Evolutionary conservation across 2,797 vertebrate species (phyloP).

Genomic region (Helostoma temminkii): DNA sequence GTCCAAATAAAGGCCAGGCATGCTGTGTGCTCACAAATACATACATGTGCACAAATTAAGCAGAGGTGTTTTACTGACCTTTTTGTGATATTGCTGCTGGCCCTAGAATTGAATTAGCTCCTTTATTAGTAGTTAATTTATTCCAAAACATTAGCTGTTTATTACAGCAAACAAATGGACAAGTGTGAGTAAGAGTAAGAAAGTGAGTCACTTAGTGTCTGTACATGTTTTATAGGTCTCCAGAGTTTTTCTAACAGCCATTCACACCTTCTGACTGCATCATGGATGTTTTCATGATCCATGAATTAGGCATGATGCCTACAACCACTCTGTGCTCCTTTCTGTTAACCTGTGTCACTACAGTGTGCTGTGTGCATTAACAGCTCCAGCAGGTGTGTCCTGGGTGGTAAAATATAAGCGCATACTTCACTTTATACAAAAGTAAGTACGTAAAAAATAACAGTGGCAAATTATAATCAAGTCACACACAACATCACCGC

Average conservation of each 20-base stretch:
- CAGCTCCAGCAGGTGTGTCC: slow-evolving; percentile 18
- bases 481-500: not conserved
- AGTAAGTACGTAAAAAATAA: not conserved
- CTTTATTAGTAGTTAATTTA: slow-evolving; percentile 23
- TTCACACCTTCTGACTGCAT: slow-evolving; percentile 29
- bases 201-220: slow-evolving; percentile 11
- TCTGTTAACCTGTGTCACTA: slow-evolving; percentile 11
- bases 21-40: slow-evolving; percentile 4
- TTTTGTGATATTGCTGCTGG: slow-evolving; percentile 1
- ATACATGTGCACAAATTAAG: slow-evolving; percentile 3
- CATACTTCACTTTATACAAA: not conserved
- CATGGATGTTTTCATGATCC: slow-evolving; percentile 24
- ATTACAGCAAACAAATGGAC: slow-evolving; percentile 3
- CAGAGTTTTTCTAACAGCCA: slow-evolving; percentile 10
- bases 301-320: not conserved
- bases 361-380: slow-evolving; percentile 1
- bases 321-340: slow-evolving; percentile 2
- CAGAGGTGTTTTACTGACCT: slow-evolving; percentile 25
- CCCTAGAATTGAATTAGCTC: not conserved
- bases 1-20: slow-evolving; percentile 51
- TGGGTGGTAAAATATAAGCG: slow-evolving; percentile 10
- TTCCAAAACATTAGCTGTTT: slow-evolving; percentile 4
- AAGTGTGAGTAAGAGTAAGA: slow-evolving; percentile 4
- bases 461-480: not conserved
- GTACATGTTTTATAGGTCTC: slow-evolving; percentile 3